phyloP scores from a whole-genome alignment of 1,140 invertebrate genomes.

The Drosophila erecta region DNA sequence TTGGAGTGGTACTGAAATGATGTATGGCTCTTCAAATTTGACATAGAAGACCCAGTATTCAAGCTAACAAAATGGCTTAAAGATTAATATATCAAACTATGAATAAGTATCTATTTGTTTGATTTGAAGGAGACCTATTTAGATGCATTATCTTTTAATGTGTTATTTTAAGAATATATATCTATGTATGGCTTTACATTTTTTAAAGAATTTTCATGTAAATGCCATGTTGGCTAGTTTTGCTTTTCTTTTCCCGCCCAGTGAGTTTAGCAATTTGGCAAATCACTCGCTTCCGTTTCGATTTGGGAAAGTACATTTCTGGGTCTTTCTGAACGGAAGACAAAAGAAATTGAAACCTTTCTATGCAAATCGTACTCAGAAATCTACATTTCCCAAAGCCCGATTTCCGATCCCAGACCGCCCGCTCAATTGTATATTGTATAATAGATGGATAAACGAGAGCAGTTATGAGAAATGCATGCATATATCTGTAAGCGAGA shows the following conservation, averaged over 20 bases:
- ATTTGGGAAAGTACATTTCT: constrained; percentile 30
- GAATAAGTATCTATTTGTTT: too few relatives aligned
- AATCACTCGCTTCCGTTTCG: constrained; percentile 38
- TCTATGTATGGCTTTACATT: too few relatives aligned
- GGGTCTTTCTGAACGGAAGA: not conserved
- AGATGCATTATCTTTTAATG: too few relatives aligned
- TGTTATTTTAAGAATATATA: too few relatives aligned
- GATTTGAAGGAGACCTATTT: too few relatives aligned
- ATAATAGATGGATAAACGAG: constrained; percentile 20
- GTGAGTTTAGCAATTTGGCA: constrained; percentile 18
- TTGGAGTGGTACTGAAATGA: not conserved
- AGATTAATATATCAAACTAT: too few relatives aligned
- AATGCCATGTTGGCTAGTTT: not conserved
- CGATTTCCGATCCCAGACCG: constrained; percentile 11
- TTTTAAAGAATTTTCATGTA: too few relatives aligned
- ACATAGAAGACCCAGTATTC: too few relatives aligned
- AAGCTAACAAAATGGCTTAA: too few relatives aligned
- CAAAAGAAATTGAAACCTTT: constrained; percentile 18
- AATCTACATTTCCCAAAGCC: constrained; percentile 15
- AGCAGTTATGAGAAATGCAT: constrained; percentile 21
- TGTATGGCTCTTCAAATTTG: too few relatives aligned
- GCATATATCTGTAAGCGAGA: not conserved
- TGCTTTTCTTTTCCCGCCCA: constrained; percentile 11
- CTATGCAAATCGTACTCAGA: constrained; percentile 34
- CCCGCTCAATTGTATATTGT: constrained; percentile 14